phyloP scores from a whole-genome alignment of 2,113 vertebrate species.

The Bos indicus region DNA sequence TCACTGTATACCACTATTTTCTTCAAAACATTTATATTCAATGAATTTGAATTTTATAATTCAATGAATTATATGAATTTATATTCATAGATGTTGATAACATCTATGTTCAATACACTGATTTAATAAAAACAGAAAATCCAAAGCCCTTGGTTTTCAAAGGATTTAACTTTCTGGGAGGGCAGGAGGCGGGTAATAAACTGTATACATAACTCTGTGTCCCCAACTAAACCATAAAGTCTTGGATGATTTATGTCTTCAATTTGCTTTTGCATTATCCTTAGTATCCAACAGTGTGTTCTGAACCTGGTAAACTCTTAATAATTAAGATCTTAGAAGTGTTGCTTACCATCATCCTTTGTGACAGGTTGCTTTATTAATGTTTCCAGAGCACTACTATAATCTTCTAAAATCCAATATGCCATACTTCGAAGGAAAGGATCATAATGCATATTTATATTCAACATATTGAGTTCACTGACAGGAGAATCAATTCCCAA shows the following conservation, averaged over 20 bases:
- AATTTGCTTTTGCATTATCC: background rate
- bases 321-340: background rate
- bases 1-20: background rate
- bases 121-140: constrained; percentile 29
- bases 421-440: constrained; percentile 96
- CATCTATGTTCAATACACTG: background rate
- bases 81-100: background rate
- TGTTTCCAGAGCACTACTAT: constrained; percentile 91
- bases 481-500: constrained; percentile 85
- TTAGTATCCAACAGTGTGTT: background rate
- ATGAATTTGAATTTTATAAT: no score
- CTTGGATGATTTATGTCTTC: background rate
- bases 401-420: constrained; percentile 97
- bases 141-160: background rate
- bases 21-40: constrained; percentile 14
- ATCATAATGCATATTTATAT: constrained; percentile 82
- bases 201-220: background rate
- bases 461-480: constrained; percentile 74
- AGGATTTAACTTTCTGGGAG: background rate
- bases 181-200: background rate
- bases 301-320: background rate
- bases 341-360: constrained; percentile 76
- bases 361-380: constrained; percentile 85
- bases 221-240: background rate
- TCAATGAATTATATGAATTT: no score